Evolutionary conservation across 2,113 vertebrate species (phyloP), one percentile per base, ranked within the genome.

Genomic region (Grallaria varia): DNA sequence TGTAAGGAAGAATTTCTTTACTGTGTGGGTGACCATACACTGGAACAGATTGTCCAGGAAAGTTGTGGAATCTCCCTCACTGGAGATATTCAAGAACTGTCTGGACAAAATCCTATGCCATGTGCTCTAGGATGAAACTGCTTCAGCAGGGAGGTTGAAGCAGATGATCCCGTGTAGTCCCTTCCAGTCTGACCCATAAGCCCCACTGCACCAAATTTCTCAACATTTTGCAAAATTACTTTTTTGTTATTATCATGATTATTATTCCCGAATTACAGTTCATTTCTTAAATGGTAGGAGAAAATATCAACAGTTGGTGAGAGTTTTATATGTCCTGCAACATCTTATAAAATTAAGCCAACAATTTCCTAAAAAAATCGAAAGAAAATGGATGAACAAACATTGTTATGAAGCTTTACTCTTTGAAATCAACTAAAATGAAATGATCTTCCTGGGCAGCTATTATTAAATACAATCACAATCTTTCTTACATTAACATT

Each of bases 11-110:
- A 24, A 44, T 1, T n/a, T 35, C 7, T 35, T 44, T 28, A 10
- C 6, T 28, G 6, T 59, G 59, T 0, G 0, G 14, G 37, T 37
- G 25, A 66, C 1, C 0, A 0, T 6, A 4, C 14, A 17, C 27
- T 23, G 31, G 18, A 20, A 6, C 15, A 45, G 27, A 0, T 8
- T n/a, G 4, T 0, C 52, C 22, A 20, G 52, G 13, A 27, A 67
- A 12, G 10, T 0, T 28, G 33, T 67, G 60, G 37, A 21, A 7
- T n/a, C 23, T 59, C 19, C 28, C 14, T 59, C 15, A 45, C 28
- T 52, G 53, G 39, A 45, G 20, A 25, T 4, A 24, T 0, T n/a
- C 52, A 28, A 39, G 15, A 81, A 23, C 8, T 1, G 0, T 20
- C 44, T 66, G 68, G 37, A 52, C 0, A 0, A 4, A 37, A 9